Evolutionary conservation across 2,113 vertebrate species (phyloP).

Genomic region (Ciconia stormi): DNA sequence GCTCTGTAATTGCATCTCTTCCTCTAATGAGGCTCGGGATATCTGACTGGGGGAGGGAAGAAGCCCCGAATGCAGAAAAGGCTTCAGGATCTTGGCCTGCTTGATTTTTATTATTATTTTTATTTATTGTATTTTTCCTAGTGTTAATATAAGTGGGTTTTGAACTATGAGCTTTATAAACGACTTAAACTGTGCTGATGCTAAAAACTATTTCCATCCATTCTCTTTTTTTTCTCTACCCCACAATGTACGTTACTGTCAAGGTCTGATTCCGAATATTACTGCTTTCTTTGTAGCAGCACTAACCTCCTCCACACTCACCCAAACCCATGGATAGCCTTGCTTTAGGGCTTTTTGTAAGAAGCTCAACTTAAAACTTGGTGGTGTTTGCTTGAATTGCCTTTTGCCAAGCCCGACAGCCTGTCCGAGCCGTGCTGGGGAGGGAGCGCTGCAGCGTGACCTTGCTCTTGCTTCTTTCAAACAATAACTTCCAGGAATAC

Average conservation of each 20-base stretch:
- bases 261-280: background rate
- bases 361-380: background rate
- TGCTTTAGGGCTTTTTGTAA: background rate
- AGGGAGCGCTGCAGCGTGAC: background rate
- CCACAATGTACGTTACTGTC: background rate
- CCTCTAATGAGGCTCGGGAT: background rate
- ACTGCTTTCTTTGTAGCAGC: background rate
- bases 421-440: background rate
- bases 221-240: background rate
- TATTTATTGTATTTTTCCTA: background rate
- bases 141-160: background rate
- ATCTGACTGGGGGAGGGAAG: background rate
- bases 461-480: conserved; percentile 12
- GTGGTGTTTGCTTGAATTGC: background rate
- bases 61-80: background rate
- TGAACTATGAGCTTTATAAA: background rate
- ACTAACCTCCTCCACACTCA: background rate
- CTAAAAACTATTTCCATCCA: background rate
- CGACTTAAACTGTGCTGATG: background rate
- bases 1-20: background rate
- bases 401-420: background rate
- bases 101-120: background rate
- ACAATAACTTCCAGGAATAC: background rate
- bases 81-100: background rate
- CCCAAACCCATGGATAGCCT: background rate